These are phyloP conservation scores for Pogonus chalceus DNA, from an alignment of 1,140 invertebrate genomes.

Conservation along the genomic window DNA sequence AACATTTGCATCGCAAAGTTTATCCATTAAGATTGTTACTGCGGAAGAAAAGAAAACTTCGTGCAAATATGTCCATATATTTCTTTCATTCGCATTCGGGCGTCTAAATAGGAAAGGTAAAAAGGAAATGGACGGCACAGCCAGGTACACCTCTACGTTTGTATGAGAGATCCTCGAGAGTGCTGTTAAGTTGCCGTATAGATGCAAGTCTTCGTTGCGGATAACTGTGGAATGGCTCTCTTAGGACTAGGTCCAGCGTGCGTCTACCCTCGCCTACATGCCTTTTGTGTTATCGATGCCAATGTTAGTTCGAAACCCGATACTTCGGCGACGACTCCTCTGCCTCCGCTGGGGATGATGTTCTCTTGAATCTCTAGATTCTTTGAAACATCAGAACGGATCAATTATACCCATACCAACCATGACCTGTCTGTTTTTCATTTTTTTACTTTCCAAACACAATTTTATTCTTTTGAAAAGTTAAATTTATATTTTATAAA, in stretches of 20 bases:
- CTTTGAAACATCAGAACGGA: no score
- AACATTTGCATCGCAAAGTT: no score
- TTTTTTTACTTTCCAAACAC: no score
- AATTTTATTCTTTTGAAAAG: no score
- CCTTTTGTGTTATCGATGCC: background rate
- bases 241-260: constrained; percentile 15
- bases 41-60: no score
- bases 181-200: constrained; percentile 24
- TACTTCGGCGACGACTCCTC: background rate
- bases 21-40: no score
- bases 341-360: background rate
- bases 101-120: background rate
- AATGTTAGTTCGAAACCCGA: background rate
- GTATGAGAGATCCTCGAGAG: constrained; percentile 17
- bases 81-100: background rate
- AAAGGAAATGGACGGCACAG: background rate
- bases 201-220: constrained; percentile 24
- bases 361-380: no score
- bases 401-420: background rate
- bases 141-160: background rate
- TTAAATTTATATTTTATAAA: no score
- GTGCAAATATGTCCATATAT: background rate
- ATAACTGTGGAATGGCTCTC: constrained; percentile 27
- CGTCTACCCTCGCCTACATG: background rate
- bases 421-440: no score